Conservation (phyloP, 2,113 vertebrate species). For the Emydocephalus ijimae region DNA sequence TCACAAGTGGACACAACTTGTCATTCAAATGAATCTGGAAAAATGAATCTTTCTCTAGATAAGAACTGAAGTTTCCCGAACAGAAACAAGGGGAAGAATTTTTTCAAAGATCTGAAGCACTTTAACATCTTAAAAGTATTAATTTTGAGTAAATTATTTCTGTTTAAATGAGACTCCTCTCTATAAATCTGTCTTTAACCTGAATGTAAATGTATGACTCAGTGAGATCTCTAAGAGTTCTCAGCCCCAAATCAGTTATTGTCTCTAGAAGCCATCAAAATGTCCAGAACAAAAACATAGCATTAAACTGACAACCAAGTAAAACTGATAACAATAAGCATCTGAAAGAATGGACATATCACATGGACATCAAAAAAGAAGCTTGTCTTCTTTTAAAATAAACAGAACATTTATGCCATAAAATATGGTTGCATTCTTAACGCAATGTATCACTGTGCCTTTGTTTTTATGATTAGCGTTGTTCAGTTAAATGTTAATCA, state of each 20-base stretch:
- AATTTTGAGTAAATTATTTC: background rate
- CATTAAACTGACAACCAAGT: background rate
- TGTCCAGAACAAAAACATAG: background rate
- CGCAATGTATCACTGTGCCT: background rate
- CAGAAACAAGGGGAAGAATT: background rate
- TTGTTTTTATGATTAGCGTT: background rate
- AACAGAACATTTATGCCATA: background rate
- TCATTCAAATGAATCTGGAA: background rate
- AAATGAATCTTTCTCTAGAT: background rate
- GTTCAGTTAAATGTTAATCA: background rate
- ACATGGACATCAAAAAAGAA: background rate
- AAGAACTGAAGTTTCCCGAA: background rate
- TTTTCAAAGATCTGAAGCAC: background rate
- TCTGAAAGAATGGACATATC: background rate
- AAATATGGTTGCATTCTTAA: background rate
- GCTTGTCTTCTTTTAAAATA: background rate
- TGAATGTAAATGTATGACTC: background rate
- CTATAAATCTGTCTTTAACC: background rate
- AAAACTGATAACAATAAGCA: background rate
- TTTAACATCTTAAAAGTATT: background rate
- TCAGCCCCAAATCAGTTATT: background rate
- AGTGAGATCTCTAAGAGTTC: background rate
- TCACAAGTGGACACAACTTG: background rate
- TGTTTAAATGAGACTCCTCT: background rate
- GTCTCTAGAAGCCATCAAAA: background rate